Base-by-base conservation (phyloP, 2,113 vertebrate genomes). In the Scalopus aquaticus region DNA sequence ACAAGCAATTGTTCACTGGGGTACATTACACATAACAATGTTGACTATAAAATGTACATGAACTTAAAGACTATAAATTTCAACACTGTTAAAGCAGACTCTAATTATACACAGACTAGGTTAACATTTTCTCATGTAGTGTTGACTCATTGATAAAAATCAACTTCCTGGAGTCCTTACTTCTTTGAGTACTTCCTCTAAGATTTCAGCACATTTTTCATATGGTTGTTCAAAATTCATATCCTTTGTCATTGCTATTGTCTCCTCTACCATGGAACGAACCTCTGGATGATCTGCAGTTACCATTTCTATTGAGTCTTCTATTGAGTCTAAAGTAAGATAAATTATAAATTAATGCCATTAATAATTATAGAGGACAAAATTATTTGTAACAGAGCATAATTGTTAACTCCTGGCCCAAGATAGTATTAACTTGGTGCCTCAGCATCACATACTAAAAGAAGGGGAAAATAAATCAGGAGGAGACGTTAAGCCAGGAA, bases 201-300 rank as follows among this genome's bases (percentile, higher is more conserved):
- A 95, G n/a, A 97, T 95, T 82, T 98, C 98, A 90, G 97, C 97
- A 85, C 98, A 96, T 74, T 98, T 82, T 83, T 98, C 96, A 77
- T 97, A 90, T 6, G 97, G 88, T 30, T 98, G 79, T 10, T 93
- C 94, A 54, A 97, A 90, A 80, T 96, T 94, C 1, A 97, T 82
- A 30, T 97, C 56, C 65, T 97, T 97, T 82, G 96, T 95, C 56
- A 91, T 92, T 94, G 96, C 97, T 62, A 99, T 2, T 0, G 98
- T 97, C 72, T 98, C 97, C 26, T 98, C 96, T 42, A 98, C 84
- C 32, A 99, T 95, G 1, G 96, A 97, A 94, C 98, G 96, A 89
- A 99, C 99, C 35, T 99, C 98, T 65, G 99, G 99, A 81, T 99
- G 98, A 67, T 98, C 97, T 78, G 98, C 98, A 92, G 98, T 98